Conservation (phyloP, 2,888 invertebrate genomes). For the Neria commutata region DNA sequence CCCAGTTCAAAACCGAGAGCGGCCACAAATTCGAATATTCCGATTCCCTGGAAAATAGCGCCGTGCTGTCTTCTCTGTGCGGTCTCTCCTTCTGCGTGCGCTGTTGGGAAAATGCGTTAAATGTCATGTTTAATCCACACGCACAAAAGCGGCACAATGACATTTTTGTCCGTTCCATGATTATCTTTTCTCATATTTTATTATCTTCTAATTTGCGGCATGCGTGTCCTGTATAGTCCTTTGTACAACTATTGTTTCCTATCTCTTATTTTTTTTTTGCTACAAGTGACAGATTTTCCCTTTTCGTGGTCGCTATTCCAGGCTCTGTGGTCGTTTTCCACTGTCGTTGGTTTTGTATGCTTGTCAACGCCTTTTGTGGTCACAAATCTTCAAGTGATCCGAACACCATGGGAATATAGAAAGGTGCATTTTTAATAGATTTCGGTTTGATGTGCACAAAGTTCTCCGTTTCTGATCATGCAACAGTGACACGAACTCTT, state of each 20-base stretch:
- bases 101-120: constrained; percentile 34
- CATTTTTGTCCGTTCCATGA: constrained; percentile 21
- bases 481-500: too few relatives aligned
- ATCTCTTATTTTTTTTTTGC: constrained; percentile 4
- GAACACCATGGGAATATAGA: too few relatives aligned
- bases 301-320: constrained; percentile 1
- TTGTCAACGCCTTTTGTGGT: constrained; percentile 38
- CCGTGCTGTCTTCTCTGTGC: constrained; percentile 19
- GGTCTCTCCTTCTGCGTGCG: constrained; percentile 12
- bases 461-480: background rate
- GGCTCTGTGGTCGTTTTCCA: constrained; percentile 3
- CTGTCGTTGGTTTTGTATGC: constrained; percentile 31
- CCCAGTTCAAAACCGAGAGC: background rate
- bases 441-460: too few relatives aligned
- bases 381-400: constrained; percentile 30
- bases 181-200: constrained; percentile 31
- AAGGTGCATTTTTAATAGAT: too few relatives aligned
- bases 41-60: constrained; percentile 17
- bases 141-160: constrained; percentile 25
- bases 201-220: constrained; percentile 34
- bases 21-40: too few relatives aligned
- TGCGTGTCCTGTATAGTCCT: constrained; percentile 13
- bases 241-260: background rate
- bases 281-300: constrained; percentile 19
- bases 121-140: constrained; percentile 17